Evolutionary conservation across 2,797 vertebrate species (phyloP).

Genomic region (Gallinago stenura): DNA sequence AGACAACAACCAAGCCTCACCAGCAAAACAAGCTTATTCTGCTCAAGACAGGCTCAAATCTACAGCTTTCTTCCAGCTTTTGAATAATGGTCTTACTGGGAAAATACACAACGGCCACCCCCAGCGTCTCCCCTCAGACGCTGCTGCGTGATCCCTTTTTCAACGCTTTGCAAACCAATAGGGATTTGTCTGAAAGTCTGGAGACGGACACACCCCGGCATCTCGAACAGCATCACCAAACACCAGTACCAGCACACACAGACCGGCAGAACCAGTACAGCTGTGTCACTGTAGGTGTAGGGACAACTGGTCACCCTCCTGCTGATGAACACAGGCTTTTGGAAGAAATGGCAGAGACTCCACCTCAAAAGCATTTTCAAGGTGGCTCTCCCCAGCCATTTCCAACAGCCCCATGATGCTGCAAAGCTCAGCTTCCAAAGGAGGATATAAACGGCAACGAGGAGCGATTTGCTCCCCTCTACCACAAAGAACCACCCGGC

Average conservation of each 20-base stretch:
- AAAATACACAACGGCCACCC: neutral
- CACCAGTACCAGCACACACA: rapidly evolving
- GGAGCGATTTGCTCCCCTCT: neutral
- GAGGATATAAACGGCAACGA: neutral
- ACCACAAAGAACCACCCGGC: rapidly evolving
- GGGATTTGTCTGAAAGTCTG: neutral
- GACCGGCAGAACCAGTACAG: neutral
- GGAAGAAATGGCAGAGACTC: neutral
- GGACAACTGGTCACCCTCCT: neutral
- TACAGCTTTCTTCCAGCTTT: neutral
- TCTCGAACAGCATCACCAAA: rapidly evolving
- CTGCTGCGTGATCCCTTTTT: neutral
- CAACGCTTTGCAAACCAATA: neutral
- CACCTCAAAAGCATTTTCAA: neutral
- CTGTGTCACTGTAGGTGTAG: neutral
- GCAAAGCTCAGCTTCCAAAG: neutral
- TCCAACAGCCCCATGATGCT: neutral
- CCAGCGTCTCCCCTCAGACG: neutral
- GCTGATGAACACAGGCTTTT: neutral
- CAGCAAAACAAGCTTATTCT: neutral
- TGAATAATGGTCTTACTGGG: neutral
- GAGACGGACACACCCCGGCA: neutral
- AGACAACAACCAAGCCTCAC: neutral
- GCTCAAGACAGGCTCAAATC: neutral
- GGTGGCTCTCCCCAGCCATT: rapidly evolving